Percentiles rank a stretch among this genome's conserved stretches.
phyloP scores from a whole-genome alignment of 2,797 vertebrate genomes.

The Cheirogaleus major region DNA sequence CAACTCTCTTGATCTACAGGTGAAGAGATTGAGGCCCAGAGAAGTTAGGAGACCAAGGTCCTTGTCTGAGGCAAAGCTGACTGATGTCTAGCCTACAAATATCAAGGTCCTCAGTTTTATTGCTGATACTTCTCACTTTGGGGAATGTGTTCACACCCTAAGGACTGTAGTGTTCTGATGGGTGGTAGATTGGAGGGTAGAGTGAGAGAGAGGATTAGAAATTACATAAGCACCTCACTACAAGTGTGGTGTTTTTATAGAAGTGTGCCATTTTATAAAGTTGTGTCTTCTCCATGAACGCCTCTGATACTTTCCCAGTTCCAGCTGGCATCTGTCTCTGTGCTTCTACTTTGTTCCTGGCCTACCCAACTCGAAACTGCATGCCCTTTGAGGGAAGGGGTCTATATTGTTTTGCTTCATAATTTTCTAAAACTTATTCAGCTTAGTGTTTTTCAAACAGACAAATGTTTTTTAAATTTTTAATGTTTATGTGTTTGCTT shows the following conservation, averaged over 20 bases:
- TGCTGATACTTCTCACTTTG: not conserved
- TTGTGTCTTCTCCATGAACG: no score
- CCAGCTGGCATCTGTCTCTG: not conserved
- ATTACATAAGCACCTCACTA: not conserved
- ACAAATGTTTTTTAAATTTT: not conserved
- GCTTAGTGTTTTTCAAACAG: not conserved
- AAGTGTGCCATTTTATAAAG: not conserved
- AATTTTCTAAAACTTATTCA: not conserved
- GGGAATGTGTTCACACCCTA: not conserved
- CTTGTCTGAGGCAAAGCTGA: not conserved
- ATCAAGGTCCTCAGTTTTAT: not conserved
- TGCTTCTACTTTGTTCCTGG: not conserved
- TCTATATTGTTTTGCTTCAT: not conserved
- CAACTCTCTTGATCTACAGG: not conserved
- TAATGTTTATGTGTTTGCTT: not conserved
- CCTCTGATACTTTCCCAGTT: not conserved
- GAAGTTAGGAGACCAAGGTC: not conserved
- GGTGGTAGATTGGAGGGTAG: not conserved
- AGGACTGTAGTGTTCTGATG: not conserved
- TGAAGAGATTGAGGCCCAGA: not conserved
- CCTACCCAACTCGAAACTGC: not conserved
- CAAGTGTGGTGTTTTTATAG: not conserved
- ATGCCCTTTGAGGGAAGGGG: not conserved
- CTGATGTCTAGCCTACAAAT: not conserved
- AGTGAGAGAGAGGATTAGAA: not conserved